Base-by-base conservation (phyloP, 2,888 invertebrate genomes). In the Homarus gammarus region DNA sequence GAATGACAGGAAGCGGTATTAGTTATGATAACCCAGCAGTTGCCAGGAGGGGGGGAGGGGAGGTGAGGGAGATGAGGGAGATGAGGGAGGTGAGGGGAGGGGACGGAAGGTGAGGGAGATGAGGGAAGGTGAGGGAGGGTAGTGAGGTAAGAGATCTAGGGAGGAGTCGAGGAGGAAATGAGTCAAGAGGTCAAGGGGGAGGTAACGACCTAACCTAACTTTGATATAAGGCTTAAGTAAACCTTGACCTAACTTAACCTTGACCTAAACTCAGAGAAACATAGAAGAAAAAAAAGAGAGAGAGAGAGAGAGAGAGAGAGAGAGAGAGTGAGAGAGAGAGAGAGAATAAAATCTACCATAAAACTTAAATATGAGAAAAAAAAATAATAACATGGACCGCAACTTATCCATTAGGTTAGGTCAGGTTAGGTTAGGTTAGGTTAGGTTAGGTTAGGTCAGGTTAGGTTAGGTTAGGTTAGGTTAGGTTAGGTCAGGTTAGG, bases 11-110 rank as follows among this genome's bases (percentile, higher is more conserved):
- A 44, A 44, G 12, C 44, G 49, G 49, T 49, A 15, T 44, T 49
- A 49, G 31, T 77, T 49, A 77, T 31, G 77, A 49, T 22, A 77
- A 49, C 49, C 31, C n/a, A n/a, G n/a, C n/a, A n/a, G n/a, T n/a
- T n/a, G n/a, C n/a, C n/a, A 49, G 22, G 2, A 44, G 12, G 31
- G 15, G 27, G 18, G 77, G 31, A n/a, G 44, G n/a, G 44, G 10
- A 10, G 10, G n/a, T 1, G n/a, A 6, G n/a, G 56, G 8, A 36
- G n/a, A 33, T 1, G 18, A 1, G 36, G 70, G 38, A 15, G 31
- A 33, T 2, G 3, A 22, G 33, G 3, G 31, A 33, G 33, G 31
- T 31, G 18, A 8, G 2, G 18, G 51, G 51, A 38, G 36, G 6
- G 56, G 31, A 33, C 31, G 15, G 56, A 51, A 8, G 10, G 78